Percentiles rank a stretch among this genome's conserved stretches.
These are phyloP conservation scores for Rafetus swinhoei DNA, from an alignment of 2,113 vertebrate genomes.

Conservation along the genomic window DNA sequence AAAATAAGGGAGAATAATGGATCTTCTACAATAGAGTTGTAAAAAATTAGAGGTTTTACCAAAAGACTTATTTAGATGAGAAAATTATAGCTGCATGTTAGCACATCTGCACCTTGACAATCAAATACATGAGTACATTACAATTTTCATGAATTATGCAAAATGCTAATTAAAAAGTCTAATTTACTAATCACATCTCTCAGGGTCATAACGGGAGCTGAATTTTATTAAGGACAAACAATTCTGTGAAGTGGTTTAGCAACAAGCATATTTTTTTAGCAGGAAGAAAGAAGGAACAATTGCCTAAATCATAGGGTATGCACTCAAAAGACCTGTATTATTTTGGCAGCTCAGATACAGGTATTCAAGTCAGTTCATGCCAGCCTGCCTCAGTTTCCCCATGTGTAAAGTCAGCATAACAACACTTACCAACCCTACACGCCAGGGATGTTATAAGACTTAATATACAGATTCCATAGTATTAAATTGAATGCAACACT, in stretches of 20 bases:
- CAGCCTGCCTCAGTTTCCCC: slow-evolving; percentile 11
- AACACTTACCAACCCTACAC: neutral
- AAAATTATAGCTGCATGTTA: slow-evolving; percentile 80
- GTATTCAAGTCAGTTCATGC: neutral
- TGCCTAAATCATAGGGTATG: neutral
- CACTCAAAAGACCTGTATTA: neutral
- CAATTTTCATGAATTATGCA: slow-evolving; percentile 86
- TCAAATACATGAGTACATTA: slow-evolving; percentile 79
- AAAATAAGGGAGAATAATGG: slow-evolving; percentile 65
- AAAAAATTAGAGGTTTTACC: slow-evolving; percentile 78
- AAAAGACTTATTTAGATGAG: slow-evolving; percentile 79
- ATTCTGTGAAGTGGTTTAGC: slow-evolving; percentile 68
- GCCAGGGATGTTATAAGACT: neutral
- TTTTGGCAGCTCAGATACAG: neutral
- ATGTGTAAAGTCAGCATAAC: neutral
- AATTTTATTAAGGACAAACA: slow-evolving; percentile 80
- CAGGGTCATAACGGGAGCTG: slow-evolving; percentile 81
- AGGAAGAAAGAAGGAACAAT: neutral
- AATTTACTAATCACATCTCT: slow-evolving; percentile 82
- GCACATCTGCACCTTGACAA: slow-evolving; percentile 85
- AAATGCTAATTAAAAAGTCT: slow-evolving; percentile 84
- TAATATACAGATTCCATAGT: neutral
- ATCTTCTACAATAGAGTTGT: slow-evolving; percentile 67
- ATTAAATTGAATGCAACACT: fast-evolving
- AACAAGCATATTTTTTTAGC: slow-evolving; percentile 51